Evolutionary conservation across 2,797 vertebrate species (phyloP), one percentile per base, ranked within the genome.

Genomic region (Gallirallus australis): DNA sequence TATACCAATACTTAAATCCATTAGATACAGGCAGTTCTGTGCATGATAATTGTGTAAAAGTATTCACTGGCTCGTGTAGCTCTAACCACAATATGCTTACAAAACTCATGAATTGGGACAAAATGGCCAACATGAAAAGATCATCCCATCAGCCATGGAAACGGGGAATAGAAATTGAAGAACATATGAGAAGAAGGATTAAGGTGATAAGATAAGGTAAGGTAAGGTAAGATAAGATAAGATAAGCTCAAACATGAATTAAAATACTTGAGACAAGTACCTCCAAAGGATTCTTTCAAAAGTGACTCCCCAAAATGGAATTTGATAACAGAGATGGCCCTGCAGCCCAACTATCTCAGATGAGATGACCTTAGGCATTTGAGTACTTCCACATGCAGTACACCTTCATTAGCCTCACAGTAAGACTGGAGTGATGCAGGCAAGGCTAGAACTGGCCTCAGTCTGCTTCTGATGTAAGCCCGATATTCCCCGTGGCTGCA

Each of bases 351-450:
- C 57, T 68, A 35, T 27, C 39, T 68, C 80, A 25, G 31, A 19
- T 0, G 2, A 73, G 27, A 18, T 13, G 13, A 28, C 18, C 24
- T 24, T 5, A 10, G 31, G 17, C 7, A 23, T 24, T 10, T 50
- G 47, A 39, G 30, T 16, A 18, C 40, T 7, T 4, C 12, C 15
- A 24, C 4, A 2, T 7, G 35, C 25, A 28, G 15, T 7, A 30
- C 0, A 3, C 7, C 25, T 4, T 0, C 0, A 0, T 56, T 31
- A 75, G 30, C 21, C 6, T 2, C 30, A 39, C 18, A 31, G n/a
- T 9, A 52, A 33, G 35, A 6, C 52, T 54, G n/a, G 24, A 81
- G 39, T n/a, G 30, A 12, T 0, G 5, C 53, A 71, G 53, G 10
- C 10, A 64, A 31, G 1, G 1, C 59, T 37, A 47, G 21, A 71